Conservation (phyloP, 2,113 vertebrate species). For the Myotis lucifugus region DNA sequence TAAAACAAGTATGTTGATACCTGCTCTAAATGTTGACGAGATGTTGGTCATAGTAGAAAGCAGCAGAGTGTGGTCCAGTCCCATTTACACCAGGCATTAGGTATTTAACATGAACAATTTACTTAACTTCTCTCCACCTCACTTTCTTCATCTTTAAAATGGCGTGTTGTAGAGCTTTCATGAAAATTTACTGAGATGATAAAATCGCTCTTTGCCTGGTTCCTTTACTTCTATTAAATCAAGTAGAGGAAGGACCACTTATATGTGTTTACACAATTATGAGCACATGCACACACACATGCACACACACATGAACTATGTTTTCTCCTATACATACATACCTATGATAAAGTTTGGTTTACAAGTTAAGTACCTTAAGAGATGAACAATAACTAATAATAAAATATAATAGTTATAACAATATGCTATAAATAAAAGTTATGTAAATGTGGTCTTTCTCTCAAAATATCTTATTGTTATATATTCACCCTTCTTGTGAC, state of each 20-base stretch:
- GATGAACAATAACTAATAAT: not conserved
- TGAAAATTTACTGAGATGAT: not conserved
- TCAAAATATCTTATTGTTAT: not conserved
- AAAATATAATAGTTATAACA: not conserved
- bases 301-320: not conserved
- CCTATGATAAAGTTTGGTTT: not conserved
- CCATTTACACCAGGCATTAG: not conserved
- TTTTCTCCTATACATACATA: not conserved
- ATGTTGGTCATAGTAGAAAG: not conserved
- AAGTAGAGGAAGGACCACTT: not conserved
- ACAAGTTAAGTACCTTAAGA: not conserved
- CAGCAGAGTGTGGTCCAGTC: not conserved
- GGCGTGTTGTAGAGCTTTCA: not conserved
- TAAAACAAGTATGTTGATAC: not conserved
- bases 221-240: not conserved
- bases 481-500: not conserved
- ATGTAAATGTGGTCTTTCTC: not conserved
- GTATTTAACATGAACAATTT: not conserved
- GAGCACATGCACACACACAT: not conserved
- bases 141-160: not conserved
- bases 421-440: not conserved
- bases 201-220: not conserved
- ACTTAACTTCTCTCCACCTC: not conserved
- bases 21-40: not conserved
- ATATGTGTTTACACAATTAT: not conserved